Base-by-base conservation (phyloP, 2,888 invertebrate species). In the Subacronicta megacephala region DNA sequence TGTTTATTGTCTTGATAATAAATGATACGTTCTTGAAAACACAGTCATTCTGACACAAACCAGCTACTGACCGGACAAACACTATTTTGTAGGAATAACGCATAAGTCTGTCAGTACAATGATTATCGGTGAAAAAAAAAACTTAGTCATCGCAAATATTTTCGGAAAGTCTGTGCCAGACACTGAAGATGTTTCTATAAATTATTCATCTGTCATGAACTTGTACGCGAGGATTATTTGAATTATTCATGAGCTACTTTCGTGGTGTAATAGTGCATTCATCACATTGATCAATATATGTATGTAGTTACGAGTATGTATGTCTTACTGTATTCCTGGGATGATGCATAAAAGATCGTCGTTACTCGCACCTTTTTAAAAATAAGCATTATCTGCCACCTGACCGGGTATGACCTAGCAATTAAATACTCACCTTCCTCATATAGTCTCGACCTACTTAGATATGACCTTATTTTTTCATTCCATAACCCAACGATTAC, bases 1-100 rank as follows among this genome's bases (percentile, higher is more conserved):
- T 54, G 69, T 57, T 62, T 45, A 58, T 12, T 58, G 35, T 58
- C 26, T 40, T 41, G 9, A 18, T 55, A 51, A 60, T 35, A 50
- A 60, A 72, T 53, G 36, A 54, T 61, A 35, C 36, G 17, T 65
- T 57, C 46, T 47, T 18, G 36, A 36, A 70, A 57, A 41, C 10
- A 35, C 9, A 35, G 35, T 36, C 7, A 31, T 40, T 36, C 20
- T 40, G 41, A 16, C 43, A 64, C 51, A 45, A 37, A 55, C 18
- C 36, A 26, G 17, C n/a, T 13, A 42, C 37, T n/a, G 41, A 46
- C 36, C 23, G 33, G 13, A 46, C 35, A 36, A 62, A 16, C 7
- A 40, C 7, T 10, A 42, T 12, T 38, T 46, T 45, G 15, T 50
- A 50, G 13, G 42, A 64, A 26, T 17, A 43, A 13, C 9, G 9